Conservation (phyloP, 1,140 invertebrate species). For the Formica exsecta region DNA sequence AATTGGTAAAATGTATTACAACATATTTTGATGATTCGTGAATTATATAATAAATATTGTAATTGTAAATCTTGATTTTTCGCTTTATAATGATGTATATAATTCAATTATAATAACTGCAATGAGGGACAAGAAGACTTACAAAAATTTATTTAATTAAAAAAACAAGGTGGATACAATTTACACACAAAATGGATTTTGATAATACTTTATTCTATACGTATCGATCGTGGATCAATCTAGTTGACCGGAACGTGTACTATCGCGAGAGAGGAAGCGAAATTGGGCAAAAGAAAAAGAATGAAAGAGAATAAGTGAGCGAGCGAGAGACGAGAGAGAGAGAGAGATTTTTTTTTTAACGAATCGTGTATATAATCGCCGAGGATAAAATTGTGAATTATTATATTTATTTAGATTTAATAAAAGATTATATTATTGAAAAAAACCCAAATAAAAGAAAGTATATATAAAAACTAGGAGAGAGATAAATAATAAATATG, state of each 20-base stretch:
- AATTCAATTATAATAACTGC: too few relatives aligned
- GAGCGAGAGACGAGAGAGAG: background rate
- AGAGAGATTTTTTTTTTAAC: background rate
- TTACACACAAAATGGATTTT: conserved; percentile 51
- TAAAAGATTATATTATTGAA: conserved; percentile 27
- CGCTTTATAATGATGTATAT: too few relatives aligned
- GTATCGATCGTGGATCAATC: background rate
- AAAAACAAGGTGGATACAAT: background rate
- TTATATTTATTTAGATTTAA: conserved; percentile 50
- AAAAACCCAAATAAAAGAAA: background rate
- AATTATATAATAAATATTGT: too few relatives aligned
- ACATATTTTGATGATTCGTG: too few relatives aligned
- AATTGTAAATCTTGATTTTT: too few relatives aligned
- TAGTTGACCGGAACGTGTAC: background rate
- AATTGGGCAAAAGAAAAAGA: background rate
- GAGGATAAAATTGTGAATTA: conserved; percentile 49
- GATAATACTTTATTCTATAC: conserved; percentile 27
- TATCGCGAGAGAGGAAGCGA: background rate
- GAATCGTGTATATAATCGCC: conserved; percentile 28
- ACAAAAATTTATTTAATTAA: background rate
- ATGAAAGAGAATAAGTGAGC: background rate
- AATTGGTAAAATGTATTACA: too few relatives aligned
- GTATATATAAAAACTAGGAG: background rate
- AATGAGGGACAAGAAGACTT: background rate
- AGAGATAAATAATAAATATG: background rate